phyloP scores from a whole-genome alignment of 2,797 vertebrate genomes.

The Dryobates pubescens region DNA sequence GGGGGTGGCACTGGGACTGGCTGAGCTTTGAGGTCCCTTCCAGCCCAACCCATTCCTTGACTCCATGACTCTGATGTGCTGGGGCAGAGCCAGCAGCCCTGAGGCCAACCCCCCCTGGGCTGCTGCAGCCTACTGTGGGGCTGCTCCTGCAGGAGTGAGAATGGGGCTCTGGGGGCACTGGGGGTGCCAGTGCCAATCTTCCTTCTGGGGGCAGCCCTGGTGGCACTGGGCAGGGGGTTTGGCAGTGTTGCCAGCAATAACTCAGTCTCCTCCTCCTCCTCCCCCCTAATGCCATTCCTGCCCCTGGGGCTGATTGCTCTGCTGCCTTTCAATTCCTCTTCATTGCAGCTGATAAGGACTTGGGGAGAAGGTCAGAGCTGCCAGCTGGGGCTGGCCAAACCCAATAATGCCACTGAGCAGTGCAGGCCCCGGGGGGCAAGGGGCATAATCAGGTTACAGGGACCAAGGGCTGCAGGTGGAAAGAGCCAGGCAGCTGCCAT shows the following conservation, averaged over 20 bases:
- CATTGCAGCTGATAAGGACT: conserved; percentile 31
- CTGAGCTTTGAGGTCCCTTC: too few relatives aligned
- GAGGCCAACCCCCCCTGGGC: too few relatives aligned
- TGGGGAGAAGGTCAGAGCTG: not conserved
- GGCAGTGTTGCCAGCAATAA: not conserved
- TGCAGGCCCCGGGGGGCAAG: not conserved
- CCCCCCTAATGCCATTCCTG: conserved; percentile 10
- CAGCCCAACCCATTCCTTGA: too few relatives aligned
- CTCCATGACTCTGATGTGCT: too few relatives aligned
- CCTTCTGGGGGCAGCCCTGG: not conserved
- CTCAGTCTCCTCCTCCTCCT: not conserved
- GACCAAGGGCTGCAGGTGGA: not conserved
- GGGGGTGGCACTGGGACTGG: too few relatives aligned
- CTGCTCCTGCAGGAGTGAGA: not conserved
- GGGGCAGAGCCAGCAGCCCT: too few relatives aligned
- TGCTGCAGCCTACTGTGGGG: not conserved
- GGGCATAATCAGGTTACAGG: conserved; percentile 6
- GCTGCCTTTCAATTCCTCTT: conserved; percentile 4
- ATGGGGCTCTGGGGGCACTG: not conserved
- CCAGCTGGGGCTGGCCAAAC: conserved; percentile 1
- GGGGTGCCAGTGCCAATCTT: not conserved
- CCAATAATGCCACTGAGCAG: not conserved
- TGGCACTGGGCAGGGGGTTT: not conserved
- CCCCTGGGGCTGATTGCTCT: conserved; percentile 15
- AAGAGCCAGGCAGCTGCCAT: not conserved